phyloP scores from a whole-genome alignment of 2,888 invertebrate species.

The Plagiodera versicolora region DNA sequence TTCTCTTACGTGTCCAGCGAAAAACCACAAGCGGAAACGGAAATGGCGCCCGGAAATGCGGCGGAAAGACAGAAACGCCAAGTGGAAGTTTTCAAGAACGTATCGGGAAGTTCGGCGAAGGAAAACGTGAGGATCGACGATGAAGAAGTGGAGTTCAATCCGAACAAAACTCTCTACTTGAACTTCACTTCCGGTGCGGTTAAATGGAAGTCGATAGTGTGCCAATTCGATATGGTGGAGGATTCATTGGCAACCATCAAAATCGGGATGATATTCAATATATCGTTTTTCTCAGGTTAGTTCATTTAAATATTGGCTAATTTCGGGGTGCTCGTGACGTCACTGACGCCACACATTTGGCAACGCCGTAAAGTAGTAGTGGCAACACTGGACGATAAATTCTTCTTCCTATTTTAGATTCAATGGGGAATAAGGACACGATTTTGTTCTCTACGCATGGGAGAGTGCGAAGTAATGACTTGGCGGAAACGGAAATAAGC shows the following conservation, averaged over 20 bases:
- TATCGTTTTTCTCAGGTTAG: slow-evolving; percentile 46
- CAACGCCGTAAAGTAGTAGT: too few relatives aligned
- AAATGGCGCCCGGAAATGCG: background rate
- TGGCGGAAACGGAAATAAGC: slow-evolving; percentile 42
- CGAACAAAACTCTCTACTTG: slow-evolving; percentile 44
- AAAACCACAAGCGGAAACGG: background rate
- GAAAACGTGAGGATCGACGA: slow-evolving; percentile 21
- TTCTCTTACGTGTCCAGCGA: slow-evolving; percentile 30
- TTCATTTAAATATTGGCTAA: too few relatives aligned
- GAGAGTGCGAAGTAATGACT: slow-evolving; percentile 37
- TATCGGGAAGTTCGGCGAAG: slow-evolving; percentile 18
- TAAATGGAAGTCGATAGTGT: slow-evolving; percentile 47
- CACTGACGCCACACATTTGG: too few relatives aligned
- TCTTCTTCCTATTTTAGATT: slow-evolving; percentile 30
- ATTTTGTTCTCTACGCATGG: slow-evolving; percentile 50
- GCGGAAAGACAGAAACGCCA: slow-evolving; percentile 9
- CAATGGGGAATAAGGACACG: slow-evolving; percentile 47
- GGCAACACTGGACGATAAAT: too few relatives aligned
- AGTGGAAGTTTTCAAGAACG: slow-evolving; percentile 25
- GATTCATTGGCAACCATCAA: slow-evolving; percentile 47
- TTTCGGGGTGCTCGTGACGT: too few relatives aligned
- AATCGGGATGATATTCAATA: slow-evolving; percentile 47
- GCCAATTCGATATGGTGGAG: slow-evolving; percentile 49
- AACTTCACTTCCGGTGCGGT: slow-evolving; percentile 48
- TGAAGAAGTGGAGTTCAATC: slow-evolving; percentile 22